These are phyloP conservation scores for Peromyscus aztecus DNA, from an alignment of 2,797 vertebrate genomes.

Conservation along the genomic window DNA sequence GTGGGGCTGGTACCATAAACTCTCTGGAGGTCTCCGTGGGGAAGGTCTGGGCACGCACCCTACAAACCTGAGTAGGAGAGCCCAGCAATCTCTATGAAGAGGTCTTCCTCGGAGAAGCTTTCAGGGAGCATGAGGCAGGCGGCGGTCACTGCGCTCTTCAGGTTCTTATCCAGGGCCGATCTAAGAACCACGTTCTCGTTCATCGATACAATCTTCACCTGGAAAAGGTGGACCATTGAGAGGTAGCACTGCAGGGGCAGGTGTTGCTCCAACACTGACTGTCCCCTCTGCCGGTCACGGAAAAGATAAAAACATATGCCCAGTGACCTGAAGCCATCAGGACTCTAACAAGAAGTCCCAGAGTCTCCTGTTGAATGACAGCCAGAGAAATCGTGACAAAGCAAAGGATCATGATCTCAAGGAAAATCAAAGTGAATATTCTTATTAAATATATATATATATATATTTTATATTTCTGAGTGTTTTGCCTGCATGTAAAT, in stretches of 20 bases:
- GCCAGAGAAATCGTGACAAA: conserved; percentile 21
- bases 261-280: neutral
- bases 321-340: neutral
- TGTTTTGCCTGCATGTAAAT: neutral
- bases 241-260: neutral
- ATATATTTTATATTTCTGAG: neutral
- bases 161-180: conserved; percentile 92
- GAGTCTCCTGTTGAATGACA: neutral
- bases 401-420: neutral
- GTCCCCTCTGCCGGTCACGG: neutral
- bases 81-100: conserved; percentile 95
- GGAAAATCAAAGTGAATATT: conserved; percentile 14
- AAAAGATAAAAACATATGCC: neutral
- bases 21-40: neutral
- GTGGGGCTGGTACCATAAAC: neutral
- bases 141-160: conserved; percentile 94
- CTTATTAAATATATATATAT: neutral
- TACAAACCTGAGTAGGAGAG: conserved; percentile 95
- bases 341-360: conserved; percentile 12
- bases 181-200: conserved; percentile 91
- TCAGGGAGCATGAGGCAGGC: conserved; percentile 98
- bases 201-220: conserved; percentile 96
- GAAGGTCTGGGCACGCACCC: rapidly evolving
- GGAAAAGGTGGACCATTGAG: conserved; percentile 65
- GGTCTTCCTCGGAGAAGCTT: conserved; percentile 96